Conservation (phyloP, 2,113 vertebrate genomes). For the Sylvia atricapilla region DNA sequence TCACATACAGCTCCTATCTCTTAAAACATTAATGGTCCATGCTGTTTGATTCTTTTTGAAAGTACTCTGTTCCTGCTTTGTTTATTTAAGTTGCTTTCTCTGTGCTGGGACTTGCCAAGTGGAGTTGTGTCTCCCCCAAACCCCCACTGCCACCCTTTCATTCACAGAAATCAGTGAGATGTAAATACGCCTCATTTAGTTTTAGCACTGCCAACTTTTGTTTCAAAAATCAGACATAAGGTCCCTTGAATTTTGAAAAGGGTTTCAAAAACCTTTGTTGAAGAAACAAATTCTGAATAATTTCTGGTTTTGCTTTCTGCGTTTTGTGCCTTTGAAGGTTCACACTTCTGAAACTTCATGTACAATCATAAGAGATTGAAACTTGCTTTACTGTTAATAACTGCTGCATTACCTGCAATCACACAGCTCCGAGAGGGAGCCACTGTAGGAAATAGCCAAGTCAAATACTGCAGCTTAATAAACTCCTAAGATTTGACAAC, state of each 20-base stretch:
- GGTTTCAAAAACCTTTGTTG: not conserved
- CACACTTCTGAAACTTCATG: not conserved
- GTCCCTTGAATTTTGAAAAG: slow-evolving; percentile 36
- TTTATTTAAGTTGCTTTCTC: slow-evolving; percentile 50
- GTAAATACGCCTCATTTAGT: not conserved
- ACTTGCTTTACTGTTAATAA: slow-evolving; percentile 36
- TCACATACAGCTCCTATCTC: slow-evolving; percentile 57
- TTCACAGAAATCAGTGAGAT: slow-evolving; percentile 47
- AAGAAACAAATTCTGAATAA: slow-evolving; percentile 31
- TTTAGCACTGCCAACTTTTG: slow-evolving; percentile 16
- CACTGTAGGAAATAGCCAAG: slow-evolving; percentile 42
- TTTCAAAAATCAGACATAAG: slow-evolving; percentile 13
- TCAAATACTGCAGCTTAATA: slow-evolving; percentile 38
- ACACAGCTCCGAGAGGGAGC: not conserved
- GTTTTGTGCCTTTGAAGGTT: slow-evolving; percentile 44
- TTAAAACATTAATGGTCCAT: slow-evolving; percentile 66
- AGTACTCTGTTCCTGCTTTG: slow-evolving; percentile 18
- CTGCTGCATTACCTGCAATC: slow-evolving; percentile 42
- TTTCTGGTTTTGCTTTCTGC: slow-evolving; percentile 9
- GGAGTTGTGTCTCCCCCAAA: not conserved
- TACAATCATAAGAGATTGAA: not conserved
- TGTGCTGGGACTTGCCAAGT: slow-evolving; percentile 22
- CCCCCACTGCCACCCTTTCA: not conserved
- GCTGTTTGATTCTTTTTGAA: slow-evolving; percentile 64
- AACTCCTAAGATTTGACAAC: not conserved